Conservation (phyloP, 2,113 vertebrate genomes). For the Progne subis region DNA sequence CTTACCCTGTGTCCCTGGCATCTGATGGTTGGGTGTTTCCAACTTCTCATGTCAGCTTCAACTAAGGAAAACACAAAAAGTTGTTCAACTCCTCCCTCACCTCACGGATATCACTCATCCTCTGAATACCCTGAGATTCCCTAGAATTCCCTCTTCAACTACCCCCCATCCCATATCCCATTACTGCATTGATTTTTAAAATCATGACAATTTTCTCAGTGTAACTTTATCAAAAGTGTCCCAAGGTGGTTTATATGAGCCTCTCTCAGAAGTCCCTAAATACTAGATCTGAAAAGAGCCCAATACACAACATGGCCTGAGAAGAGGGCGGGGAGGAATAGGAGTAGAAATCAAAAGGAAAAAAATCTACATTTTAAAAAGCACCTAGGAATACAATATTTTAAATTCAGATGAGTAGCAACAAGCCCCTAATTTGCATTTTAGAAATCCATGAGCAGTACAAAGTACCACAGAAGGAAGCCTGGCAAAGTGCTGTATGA, state of each 20-base stretch:
- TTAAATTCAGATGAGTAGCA: background rate
- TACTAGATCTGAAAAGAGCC: background rate
- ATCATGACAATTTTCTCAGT: background rate
- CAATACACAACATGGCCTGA: background rate
- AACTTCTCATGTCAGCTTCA: constrained; percentile 69
- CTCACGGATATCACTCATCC: background rate
- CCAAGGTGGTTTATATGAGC: background rate
- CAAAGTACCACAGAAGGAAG: background rate
- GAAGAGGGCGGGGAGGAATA: background rate
- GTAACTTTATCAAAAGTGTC: background rate
- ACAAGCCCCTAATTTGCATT: background rate
- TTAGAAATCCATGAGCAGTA: background rate
- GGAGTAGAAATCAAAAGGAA: background rate
- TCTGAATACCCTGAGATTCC: background rate
- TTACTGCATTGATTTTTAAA: background rate
- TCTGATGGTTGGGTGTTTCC: constrained; percentile 66
- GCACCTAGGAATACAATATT: background rate
- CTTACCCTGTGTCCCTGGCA: constrained; percentile 68
- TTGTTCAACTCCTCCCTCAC: constrained; percentile 66
- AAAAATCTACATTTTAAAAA: background rate
- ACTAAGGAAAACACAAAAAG: constrained; percentile 70
- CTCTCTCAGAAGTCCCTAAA: background rate
- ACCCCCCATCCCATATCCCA: background rate
- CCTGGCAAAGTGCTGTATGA: background rate
- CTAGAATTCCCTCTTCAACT: background rate